Base-by-base conservation (phyloP, 35 echinoderm and acorn worm genomes). In the Amphiura filiformis region DNA sequence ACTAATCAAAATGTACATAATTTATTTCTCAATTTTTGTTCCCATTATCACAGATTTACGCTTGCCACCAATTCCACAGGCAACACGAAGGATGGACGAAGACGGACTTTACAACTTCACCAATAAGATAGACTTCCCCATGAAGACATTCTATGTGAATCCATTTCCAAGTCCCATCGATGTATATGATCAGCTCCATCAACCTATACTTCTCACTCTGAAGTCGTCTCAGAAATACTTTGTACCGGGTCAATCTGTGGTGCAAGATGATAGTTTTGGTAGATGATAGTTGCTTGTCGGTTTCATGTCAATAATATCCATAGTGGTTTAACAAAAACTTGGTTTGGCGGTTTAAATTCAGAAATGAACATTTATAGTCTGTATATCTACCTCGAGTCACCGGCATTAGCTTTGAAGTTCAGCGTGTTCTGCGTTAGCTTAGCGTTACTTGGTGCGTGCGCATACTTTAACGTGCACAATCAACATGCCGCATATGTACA, bases 191-290 rank as follows among this genome's bases (percentile, higher is more conserved):
- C 81, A 99, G 56, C 87, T 92, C 0, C 96, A 99, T 83, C 93
- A 99, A 70, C 96, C 96, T 12, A 99, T 99, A n/a, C 84, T 99
- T 7, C 90, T 99, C 0, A 99, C 90, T 7, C 81, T 99, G 0
- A 94, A 93, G 64, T 92, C 96, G 44, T 94, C 96, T 47, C 96
- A 99, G 88, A 99, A 99, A 35, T 99, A 99, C 65, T 99, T 99
- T 88, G 79, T 99, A 35, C 96, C 93, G 11, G 87, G 90, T 23
- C 90, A 99, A 39, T 99, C 96, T 0, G 56, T 94, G 0, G 93
- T 99, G 11, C 90, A 79, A 38, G 78, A 87, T 33, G 94, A 96
- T 47, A 86, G 92, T 52, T 96, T 92, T 37, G 92, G 90, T 70
- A 92, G 86, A 81, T 88, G 83, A 70, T 70, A 70, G 2, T 11